Conservation (phyloP, 2,797 vertebrate species). For the Notamacropus eugenii region DNA sequence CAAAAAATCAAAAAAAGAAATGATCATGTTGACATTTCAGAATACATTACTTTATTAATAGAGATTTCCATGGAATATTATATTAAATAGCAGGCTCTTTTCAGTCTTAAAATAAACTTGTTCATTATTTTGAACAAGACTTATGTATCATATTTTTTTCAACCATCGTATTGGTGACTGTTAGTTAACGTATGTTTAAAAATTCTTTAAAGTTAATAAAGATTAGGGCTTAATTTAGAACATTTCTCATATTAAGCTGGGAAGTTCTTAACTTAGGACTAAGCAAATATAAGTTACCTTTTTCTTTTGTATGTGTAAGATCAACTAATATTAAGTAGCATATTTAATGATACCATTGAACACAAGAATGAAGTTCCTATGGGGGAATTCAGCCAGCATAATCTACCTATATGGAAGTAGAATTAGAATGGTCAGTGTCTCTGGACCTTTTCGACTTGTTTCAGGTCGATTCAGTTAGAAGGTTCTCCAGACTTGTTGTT, state of each 20-base stretch:
- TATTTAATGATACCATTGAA: background rate
- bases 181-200: conserved; percentile 20
- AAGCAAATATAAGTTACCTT: background rate
- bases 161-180: background rate
- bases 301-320: fast-evolving
- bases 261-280: background rate
- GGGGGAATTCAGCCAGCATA: background rate
- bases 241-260: background rate
- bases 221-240: background rate
- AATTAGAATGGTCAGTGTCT: background rate
- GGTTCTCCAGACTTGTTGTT: background rate
- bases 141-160: background rate
- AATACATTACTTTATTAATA: background rate
- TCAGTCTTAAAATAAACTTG: background rate
- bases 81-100: background rate
- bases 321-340: background rate
- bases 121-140: background rate
- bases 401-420: background rate
- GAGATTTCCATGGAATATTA: background rate
- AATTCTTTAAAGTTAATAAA: background rate
- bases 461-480: background rate
- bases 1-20: too few species aligned
- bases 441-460: background rate
- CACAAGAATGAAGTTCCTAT: background rate
- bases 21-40: background rate